Evolutionary conservation across 2,888 invertebrate genomes (phyloP).

Genomic region (Nasonovia ribisnigri): DNA sequence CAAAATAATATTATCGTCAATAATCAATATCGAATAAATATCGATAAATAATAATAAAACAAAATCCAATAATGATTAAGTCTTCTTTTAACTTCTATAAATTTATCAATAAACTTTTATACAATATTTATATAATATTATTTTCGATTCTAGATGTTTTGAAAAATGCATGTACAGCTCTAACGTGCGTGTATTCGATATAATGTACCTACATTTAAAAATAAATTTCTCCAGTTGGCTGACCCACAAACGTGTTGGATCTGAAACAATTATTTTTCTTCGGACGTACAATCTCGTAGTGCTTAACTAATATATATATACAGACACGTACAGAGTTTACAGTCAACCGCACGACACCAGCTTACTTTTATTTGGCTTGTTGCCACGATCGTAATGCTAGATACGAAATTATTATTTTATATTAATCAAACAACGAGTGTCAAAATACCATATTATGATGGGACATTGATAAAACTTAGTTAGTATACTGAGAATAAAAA

Average conservation of each 20-base stretch:
- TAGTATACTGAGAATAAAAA: neutral
- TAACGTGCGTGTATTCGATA: neutral
- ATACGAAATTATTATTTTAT: neutral
- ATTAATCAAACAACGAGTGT: neutral
- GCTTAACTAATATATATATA: no score
- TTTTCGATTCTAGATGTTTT: neutral
- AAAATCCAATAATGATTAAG: neutral
- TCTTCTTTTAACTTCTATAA: neutral
- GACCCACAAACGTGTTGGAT: neutral
- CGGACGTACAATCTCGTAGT: no score
- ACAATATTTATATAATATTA: neutral
- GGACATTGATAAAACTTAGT: neutral
- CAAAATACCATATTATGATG: neutral
- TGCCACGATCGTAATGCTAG: neutral
- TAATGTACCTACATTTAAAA: neutral
- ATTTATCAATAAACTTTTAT: neutral
- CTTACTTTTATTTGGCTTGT: neutral
- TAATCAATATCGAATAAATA: neutral
- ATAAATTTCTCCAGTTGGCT: neutral
- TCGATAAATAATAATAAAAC: neutral
- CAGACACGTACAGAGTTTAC: neutral
- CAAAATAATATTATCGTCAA: neutral
- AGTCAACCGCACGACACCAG: neutral
- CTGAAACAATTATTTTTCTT: neutral
- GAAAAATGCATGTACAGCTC: neutral